Percentiles rank a stretch among this genome's conserved stretches.
Evolutionary conservation across 2,888 invertebrate genomes (phyloP).

Genomic region (Strigamia crassipes): DNA sequence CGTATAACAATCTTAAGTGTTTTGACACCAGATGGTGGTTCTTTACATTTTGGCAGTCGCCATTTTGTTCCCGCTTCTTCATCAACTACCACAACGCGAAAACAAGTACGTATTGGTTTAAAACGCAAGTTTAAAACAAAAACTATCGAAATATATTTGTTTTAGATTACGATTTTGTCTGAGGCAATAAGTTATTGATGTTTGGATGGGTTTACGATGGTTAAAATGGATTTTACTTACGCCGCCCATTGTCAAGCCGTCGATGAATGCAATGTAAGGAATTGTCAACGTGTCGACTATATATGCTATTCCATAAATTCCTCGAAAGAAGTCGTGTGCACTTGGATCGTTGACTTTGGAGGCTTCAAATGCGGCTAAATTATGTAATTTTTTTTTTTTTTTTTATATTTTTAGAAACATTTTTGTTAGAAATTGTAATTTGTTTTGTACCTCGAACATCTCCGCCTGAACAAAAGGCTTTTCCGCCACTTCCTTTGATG

Average conservation of each 20-base stretch:
- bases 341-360: slow-evolving; percentile 66
- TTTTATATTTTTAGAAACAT: slow-evolving; percentile 61
- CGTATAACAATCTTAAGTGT: too few species aligned
- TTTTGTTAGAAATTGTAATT: slow-evolving; percentile 59
- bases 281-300: slow-evolving; percentile 82
- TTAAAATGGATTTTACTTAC: slow-evolving; percentile 54
- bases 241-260: slow-evolving; percentile 98
- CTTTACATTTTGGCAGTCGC: too few species aligned
- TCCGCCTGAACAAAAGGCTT: slow-evolving; percentile 98
- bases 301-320: slow-evolving; percentile 63
- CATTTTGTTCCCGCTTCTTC: too few species aligned
- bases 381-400: slow-evolving; percentile 93
- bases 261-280: slow-evolving; percentile 89
- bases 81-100: too few species aligned
- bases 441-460: slow-evolving; percentile 74
- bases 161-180: background rate
- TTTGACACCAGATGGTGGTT: too few species aligned
- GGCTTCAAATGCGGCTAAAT: slow-evolving; percentile 69
- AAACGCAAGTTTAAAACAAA: too few species aligned
- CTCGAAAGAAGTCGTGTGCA: slow-evolving; percentile 76
- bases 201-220: background rate
- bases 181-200: background rate
- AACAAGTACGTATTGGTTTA: too few species aligned
- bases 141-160: too few species aligned
- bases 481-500: slow-evolving; percentile 81